Evolutionary conservation across 2,113 vertebrate genomes (phyloP).

Genomic region (Clupea harengus): DNA sequence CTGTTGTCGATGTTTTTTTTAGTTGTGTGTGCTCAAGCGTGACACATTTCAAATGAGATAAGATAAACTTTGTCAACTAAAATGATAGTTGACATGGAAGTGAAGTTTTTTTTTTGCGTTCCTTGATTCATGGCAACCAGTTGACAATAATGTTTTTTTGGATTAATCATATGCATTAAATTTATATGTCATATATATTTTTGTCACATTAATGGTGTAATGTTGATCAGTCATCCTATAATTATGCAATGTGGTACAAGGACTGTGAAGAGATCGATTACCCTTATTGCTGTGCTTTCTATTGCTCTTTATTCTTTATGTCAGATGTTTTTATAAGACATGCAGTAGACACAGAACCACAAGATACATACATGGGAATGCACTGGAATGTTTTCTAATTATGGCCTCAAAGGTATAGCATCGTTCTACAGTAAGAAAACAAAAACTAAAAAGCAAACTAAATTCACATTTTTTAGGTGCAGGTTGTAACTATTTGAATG

Average conservation of each 20-base stretch:
- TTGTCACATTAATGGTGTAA: neutral
- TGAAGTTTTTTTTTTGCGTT: neutral
- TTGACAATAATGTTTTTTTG: neutral
- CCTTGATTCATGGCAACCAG: neutral
- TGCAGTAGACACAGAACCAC: neutral
- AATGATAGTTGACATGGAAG: too few species aligned
- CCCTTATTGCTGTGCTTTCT: neutral
- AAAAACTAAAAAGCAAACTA: neutral
- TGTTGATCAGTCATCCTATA: neutral
- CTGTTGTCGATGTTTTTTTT: neutral
- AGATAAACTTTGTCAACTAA: too few species aligned
- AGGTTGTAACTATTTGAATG: neutral
- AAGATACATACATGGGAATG: neutral
- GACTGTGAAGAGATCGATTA: neutral
- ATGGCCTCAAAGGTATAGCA: slow-evolving; percentile 1
- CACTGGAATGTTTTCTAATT: neutral
- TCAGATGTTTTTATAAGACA: neutral
- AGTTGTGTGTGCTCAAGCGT: neutral
- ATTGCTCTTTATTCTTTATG: neutral
- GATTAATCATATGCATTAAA: neutral
- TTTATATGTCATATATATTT: neutral
- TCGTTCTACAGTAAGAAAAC: neutral
- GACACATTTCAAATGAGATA: neutral
- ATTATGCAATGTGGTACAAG: neutral
- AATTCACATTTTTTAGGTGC: neutral